Base-by-base conservation (phyloP, 2,797 vertebrate species). In the Sebastiscus albofasciatus region DNA sequence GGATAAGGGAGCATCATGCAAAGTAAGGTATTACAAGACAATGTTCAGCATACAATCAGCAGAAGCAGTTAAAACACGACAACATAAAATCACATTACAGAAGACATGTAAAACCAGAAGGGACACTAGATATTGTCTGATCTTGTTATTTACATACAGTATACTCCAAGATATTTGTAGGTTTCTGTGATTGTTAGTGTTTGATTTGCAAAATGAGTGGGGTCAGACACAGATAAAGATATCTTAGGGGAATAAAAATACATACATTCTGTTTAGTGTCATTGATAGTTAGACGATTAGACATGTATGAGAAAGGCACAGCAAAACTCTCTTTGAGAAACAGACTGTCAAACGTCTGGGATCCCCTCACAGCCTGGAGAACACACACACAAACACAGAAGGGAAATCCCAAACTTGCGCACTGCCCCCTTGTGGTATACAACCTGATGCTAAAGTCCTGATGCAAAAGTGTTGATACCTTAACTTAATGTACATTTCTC, bases 341-440 rank as follows among this genome's bases (percentile, higher is more conserved):
- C 42, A 67, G 62, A 79, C 39, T 66, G 75, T 87, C 59, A 76
- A 81, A 74, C 80, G 77, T 79, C 74, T 85, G 80, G 56, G 59
- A 65, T 78, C 52, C 24, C 82, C 64, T 31, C 49, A 27, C n/a
- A 62, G 64, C 34, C 49, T 75, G 26, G 31, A 72, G 83, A 77
- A 80, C 71, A 22, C 24, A 18, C 26, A 67, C 27, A 68, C 54
- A 60, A 26, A 24, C 34, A 70, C 4, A 58, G 60, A 8, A 9
- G 34, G 46, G 72, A 29, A 39, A 66, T 78, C 64, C 62, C 27
- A 67, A 71, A 84, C 52, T 75, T 29, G 39, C 22, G 39, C 59
- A 66, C 72, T 92, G 84, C 79, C 90, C 82, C 78, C 90, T 81
- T 85, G 83, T 93, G 89, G 85, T 61, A 20, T 46, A 62, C 75